Conservation (phyloP, 1,140 invertebrate species). For the Achatina immaculata region DNA sequence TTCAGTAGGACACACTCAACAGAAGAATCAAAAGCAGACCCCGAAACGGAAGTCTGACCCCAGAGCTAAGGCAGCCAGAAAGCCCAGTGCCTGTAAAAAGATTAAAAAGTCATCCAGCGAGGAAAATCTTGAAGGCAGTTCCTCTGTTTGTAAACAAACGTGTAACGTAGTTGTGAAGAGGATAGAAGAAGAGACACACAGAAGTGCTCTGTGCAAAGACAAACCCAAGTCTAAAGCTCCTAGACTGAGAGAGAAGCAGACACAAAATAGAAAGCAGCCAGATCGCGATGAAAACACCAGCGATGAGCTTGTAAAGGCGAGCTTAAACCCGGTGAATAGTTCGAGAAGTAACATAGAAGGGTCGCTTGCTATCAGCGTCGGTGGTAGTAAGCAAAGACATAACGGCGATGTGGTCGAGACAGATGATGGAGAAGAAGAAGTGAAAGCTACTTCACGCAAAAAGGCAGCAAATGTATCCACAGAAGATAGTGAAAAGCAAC, state of each 20-base stretch:
- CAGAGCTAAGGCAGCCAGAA: constrained; percentile 10
- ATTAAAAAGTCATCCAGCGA: constrained; percentile 19
- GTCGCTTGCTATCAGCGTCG: neutral
- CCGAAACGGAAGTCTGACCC: constrained; percentile 27
- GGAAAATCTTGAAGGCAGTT: constrained; percentile 16
- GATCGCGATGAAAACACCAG: neutral
- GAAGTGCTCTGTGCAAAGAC: neutral
- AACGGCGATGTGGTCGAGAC: neutral
- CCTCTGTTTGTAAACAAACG: constrained; percentile 30
- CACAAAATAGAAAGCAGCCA: constrained; percentile 11
- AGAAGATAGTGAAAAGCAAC: neutral
- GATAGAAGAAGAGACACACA: constrained; percentile 26
- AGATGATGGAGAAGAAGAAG: neutral
- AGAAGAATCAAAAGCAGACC: constrained; percentile 17
- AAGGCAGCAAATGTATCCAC: neutral
- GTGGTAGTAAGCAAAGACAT: neutral
- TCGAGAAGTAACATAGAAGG: neutral
- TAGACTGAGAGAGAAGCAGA: constrained; percentile 19
- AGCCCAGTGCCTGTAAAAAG: neutral
- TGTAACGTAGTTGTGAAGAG: constrained; percentile 36
- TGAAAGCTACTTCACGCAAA: neutral
- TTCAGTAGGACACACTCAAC: neutral
- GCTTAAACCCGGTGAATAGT: neutral
- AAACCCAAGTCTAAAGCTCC: neutral
- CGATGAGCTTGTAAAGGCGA: neutral